phyloP scores from a whole-genome alignment of 2,113 vertebrate species.

The Daubentonia madagascariensis region DNA sequence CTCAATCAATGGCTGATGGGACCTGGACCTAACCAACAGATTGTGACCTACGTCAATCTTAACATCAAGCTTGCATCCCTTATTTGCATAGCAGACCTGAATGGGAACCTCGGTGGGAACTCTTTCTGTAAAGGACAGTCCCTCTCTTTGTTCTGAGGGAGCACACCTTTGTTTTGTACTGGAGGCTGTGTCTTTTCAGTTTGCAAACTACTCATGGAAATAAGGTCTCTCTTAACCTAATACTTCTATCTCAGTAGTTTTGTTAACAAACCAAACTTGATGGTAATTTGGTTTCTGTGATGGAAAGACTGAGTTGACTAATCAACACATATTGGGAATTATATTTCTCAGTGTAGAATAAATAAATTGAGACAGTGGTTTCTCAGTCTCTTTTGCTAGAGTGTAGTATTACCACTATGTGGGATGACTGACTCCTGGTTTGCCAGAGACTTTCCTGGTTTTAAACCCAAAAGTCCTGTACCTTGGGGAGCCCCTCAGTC shows the following conservation, averaged over 20 bases:
- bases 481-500: too few species aligned
- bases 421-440: not conserved
- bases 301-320: too few species aligned
- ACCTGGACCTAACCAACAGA: not conserved
- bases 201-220: not conserved
- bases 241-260: not conserved
- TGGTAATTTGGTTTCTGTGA: not conserved
- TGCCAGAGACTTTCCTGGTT: not conserved
- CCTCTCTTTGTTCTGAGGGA: not conserved
- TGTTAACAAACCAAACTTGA: not conserved
- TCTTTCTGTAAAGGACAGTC: not conserved
- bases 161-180: not conserved
- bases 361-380: not conserved
- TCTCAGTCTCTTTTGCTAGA: not conserved
- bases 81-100: not conserved
- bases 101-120: not conserved
- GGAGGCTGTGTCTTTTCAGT: not conserved
- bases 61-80: not conserved
- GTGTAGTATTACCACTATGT: too few species aligned
- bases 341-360: not conserved
- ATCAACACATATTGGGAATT: not conserved
- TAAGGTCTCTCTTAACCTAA: not conserved
- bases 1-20: not conserved
- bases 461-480: not conserved
- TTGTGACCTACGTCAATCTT: not conserved